Base-by-base conservation (phyloP, 2,113 vertebrate species). In the Pollimyrus isidori region DNA sequence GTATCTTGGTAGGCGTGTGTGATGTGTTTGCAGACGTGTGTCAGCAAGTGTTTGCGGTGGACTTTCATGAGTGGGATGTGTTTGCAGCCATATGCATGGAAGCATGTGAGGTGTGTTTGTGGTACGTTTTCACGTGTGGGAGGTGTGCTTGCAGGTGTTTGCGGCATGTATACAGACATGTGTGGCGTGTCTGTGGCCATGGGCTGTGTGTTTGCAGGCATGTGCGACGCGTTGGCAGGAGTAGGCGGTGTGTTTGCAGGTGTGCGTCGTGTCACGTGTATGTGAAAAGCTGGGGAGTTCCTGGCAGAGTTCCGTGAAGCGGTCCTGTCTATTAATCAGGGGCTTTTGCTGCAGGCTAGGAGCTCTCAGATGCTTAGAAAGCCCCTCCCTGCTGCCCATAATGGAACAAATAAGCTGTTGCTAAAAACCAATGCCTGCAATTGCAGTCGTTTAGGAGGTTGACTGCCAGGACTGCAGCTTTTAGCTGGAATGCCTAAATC, bases 341-440 rank as follows among this genome's bases (percentile, higher is more conserved):
- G 48, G 30, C 46, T n/a, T 80, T 69, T 52, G 26, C 56, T 89
- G 83, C 83, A 86, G 46, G 46, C n/a, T 69, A 56, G 58, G 62
- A 49, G 82, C 84, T 86, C 56, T 69, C 17, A 87, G 30, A 39
- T 49, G 65, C 85, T 90, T 90, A 52, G 50, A 53, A 26, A 87
- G 58, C 84, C 30, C 62, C 30, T 87, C 83, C 89, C 53, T 35
- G 82, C 26, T 13, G 45, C 35, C 56, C 49, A 49, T 85, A 80
- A 89, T 89, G 82, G 88, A 84, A 84, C 80, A 84, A 89, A 85
- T 65, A 86, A 86, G 89, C 42, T 46, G 89, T 86, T 69, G 50
- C 88, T 42, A 69, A 56, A 69, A 48, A 35, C 49, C 89, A 86
- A 85, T 83, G n/a, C 46, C 46, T 50, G 84, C 85, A 69, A 82